phyloP scores from a whole-genome alignment of 2,113 vertebrate genomes.

The Aegithalos caudatus region DNA sequence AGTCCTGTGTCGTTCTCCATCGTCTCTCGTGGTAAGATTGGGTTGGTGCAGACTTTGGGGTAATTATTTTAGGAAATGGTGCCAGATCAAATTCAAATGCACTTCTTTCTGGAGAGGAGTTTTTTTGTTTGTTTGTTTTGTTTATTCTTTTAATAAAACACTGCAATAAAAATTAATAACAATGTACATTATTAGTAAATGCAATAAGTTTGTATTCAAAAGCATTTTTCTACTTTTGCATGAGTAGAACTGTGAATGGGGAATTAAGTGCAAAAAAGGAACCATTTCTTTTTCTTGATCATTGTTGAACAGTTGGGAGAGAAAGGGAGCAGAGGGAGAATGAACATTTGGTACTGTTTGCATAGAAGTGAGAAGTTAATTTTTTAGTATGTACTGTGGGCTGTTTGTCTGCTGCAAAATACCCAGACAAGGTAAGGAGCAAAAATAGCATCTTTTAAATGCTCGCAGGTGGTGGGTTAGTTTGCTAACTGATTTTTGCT shows the following conservation, averaged over 20 bases:
- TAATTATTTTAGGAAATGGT: neutral
- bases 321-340: neutral
- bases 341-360: neutral
- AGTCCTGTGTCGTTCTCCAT: slow-evolving; percentile 73
- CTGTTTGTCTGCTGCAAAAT: neutral
- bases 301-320: neutral
- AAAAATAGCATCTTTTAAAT: neutral
- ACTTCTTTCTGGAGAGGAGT: neutral
- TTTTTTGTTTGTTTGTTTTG: neutral
- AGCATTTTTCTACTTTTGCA: neutral
- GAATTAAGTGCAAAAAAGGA: neutral
- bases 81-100: neutral
- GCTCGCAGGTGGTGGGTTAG: neutral
- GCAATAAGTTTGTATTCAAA: neutral
- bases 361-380: neutral
- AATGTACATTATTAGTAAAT: neutral
- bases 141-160: neutral
- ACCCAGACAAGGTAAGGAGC: neutral
- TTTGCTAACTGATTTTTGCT: neutral
- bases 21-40: slow-evolving; percentile 74
- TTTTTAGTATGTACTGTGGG: neutral
- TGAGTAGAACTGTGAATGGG: neutral
- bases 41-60: neutral
- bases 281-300: neutral
- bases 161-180: neutral